Evolutionary conservation across 64 coral and sea anemone species (phyloP).

Genomic region (Acropora tenuis): DNA sequence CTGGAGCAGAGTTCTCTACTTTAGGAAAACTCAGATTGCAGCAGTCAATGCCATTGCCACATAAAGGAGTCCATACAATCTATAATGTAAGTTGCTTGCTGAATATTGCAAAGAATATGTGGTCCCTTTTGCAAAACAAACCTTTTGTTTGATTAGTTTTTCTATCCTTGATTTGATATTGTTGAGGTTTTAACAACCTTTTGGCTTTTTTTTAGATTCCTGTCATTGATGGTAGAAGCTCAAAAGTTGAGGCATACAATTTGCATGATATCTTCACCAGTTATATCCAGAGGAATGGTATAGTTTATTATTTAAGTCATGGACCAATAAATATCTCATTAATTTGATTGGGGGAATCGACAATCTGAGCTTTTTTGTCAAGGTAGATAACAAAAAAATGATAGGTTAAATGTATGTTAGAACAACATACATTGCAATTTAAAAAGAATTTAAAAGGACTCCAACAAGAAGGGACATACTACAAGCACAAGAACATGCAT

Average conservation of each 20-base stretch:
- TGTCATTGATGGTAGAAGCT: constrained; percentile 85
- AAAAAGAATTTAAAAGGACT: no score
- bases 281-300: constrained; percentile 96
- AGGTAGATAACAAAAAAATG: no score
- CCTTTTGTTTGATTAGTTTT: neutral
- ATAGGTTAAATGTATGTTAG: no score
- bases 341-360: no score
- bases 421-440: no score
- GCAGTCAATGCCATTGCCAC: constrained; percentile 74
- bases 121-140: neutral
- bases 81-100: constrained; percentile 80
- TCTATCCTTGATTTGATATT: neutral
- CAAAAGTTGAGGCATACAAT: constrained; percentile 81
- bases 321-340: no score
- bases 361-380: no score
- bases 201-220: constrained; percentile 48
- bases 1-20: constrained; percentile 92
- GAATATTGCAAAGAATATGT: neutral
- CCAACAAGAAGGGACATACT: no score
- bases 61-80: constrained; percentile 77
- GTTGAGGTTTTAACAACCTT: neutral
- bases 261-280: constrained; percentile 74
- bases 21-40: constrained; percentile 78
- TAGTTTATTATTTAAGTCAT: no score
- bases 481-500: no score